Evolutionary conservation across 2,113 vertebrate species (phyloP).

Genomic region (Cavia porcellus): DNA sequence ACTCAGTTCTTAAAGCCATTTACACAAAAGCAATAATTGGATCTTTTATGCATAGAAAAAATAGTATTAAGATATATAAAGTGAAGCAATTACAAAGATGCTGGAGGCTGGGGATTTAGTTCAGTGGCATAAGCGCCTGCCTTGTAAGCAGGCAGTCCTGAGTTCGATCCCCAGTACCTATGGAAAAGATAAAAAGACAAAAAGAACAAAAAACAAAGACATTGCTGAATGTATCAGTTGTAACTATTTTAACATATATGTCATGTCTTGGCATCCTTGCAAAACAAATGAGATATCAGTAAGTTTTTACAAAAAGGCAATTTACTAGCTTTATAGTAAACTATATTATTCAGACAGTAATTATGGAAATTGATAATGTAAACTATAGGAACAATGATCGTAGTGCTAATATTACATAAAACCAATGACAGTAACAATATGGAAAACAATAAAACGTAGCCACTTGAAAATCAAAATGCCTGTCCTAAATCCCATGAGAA

Average conservation of each 20-base stretch:
- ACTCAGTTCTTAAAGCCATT: not conserved
- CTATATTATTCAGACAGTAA: not conserved
- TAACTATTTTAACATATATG: not conserved
- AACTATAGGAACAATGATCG: not conserved
- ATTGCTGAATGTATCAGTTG: not conserved
- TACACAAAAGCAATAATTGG: not conserved
- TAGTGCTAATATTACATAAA: not conserved
- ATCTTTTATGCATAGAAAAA: not conserved
- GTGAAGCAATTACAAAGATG: not conserved
- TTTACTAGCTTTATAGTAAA: not conserved
- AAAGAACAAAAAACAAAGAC: not conserved
- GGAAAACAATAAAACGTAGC: not conserved
- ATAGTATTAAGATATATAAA: not conserved
- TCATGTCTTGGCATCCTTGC: not conserved
- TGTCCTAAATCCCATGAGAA: not conserved
- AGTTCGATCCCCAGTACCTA: no score
- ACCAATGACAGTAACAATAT: not conserved
- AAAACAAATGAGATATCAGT: not conserved
- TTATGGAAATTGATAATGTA: not conserved
- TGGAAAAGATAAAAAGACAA: no score
- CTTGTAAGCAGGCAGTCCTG: no score
- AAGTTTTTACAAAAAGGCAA: not conserved
- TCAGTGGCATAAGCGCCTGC: no score
- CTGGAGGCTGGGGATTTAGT: no score
- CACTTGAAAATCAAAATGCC: not conserved